Evolutionary conservation across 2,888 invertebrate genomes (phyloP).

Genomic region (Spatulosminthurus flaviceps): DNA sequence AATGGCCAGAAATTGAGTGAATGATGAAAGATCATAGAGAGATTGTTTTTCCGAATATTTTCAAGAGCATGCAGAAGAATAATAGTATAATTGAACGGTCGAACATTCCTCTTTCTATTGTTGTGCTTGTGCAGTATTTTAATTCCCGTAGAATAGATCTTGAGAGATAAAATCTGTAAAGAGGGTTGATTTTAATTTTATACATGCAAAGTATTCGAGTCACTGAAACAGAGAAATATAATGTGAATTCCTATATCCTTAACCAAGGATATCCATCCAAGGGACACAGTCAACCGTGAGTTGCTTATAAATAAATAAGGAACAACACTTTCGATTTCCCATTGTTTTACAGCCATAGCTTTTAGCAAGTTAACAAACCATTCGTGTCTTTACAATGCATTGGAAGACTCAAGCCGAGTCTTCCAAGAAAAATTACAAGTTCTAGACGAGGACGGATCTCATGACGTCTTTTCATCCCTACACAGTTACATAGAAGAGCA

Average conservation of each 20-base stretch:
- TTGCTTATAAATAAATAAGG: neutral
- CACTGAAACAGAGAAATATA: neutral
- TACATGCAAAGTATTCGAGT: neutral
- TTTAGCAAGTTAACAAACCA: too few species aligned
- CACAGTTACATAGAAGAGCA: too few species aligned
- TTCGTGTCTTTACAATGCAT: too few species aligned
- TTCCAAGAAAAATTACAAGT: too few species aligned
- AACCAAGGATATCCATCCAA: neutral
- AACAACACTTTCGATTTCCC: constrained; percentile 2
- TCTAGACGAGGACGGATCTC: too few species aligned
- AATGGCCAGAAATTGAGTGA: neutral
- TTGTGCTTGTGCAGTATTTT: too few species aligned
- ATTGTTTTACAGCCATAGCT: neutral
- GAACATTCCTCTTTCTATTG: too few species aligned
- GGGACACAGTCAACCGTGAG: constrained; percentile 18
- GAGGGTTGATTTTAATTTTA: too few species aligned
- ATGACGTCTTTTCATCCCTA: too few species aligned
- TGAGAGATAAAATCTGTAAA: too few species aligned
- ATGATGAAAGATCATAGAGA: neutral
- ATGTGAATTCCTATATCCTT: neutral
- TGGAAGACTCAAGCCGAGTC: too few species aligned
- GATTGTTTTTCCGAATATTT: neutral
- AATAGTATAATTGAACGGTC: neutral
- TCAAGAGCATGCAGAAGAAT: neutral
- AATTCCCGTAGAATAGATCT: too few species aligned